Percentiles rank a stretch among this genome's conserved stretches.
Conservation (phyloP, 2,888 invertebrate species). For the Ditula angustiorana region DNA sequence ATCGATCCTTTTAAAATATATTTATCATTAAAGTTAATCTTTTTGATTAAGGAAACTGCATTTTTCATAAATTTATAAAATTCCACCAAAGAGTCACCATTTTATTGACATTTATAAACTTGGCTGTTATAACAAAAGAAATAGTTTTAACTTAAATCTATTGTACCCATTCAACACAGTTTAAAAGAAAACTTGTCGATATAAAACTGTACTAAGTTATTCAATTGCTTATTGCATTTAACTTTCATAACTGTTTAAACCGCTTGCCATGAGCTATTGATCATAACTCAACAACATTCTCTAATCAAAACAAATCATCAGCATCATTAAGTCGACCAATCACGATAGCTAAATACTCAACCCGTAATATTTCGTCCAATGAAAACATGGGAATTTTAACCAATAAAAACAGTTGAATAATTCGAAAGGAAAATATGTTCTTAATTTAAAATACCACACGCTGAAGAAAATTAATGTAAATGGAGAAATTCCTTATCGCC, state of each 20-base stretch:
- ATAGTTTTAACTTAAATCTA: no score
- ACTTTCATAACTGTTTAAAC: conserved; percentile 18
- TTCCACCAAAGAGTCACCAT: no score
- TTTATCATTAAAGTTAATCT: no score
- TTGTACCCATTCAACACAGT: no score
- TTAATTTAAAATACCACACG: conserved; percentile 69
- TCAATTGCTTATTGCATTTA: neutral
- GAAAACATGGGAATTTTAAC: conserved; percentile 25
- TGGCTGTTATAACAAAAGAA: no score
- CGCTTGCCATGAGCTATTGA: conserved; percentile 46
- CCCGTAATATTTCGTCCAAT: conserved; percentile 20
- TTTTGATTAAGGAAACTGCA: no score
- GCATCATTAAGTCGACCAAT: conserved; percentile 33
- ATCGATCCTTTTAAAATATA: no score
- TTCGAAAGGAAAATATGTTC: conserved; percentile 64
- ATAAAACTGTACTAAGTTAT: neutral
- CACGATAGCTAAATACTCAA: conserved; percentile 16
- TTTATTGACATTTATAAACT: no score
- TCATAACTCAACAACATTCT: conserved; percentile 51
- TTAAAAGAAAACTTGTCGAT: neutral
- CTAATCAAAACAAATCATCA: conserved; percentile 37
- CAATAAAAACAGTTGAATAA: conserved; percentile 34
- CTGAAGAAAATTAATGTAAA: conserved; percentile 62
- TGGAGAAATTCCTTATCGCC: conserved; percentile 73
- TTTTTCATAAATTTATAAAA: no score